A percentile compares a stretch with the other conserved stretches of the same genome.
Conservation (phyloP, 2,797 vertebrate genomes). For the Rhinichthys osculus region DNA sequence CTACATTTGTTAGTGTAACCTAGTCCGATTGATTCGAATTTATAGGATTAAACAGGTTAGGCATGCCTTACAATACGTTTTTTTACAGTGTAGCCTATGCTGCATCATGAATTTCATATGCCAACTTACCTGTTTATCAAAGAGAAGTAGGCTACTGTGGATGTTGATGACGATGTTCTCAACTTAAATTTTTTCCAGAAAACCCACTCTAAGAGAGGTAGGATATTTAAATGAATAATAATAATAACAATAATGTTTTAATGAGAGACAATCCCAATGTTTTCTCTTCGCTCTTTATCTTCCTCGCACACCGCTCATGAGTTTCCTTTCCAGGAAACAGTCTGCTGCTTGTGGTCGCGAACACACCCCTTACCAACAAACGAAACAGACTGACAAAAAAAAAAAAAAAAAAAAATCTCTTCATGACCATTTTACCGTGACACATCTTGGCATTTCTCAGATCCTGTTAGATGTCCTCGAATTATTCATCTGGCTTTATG, state of each 20-base stretch:
- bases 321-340: conserved; percentile 10
- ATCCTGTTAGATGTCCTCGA: background rate
- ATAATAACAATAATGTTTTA: background rate
- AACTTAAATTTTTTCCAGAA: background rate
- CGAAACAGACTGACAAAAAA: background rate
- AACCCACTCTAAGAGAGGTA: background rate
- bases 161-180: background rate
- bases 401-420: no score
- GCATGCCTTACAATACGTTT: no score
- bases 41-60: background rate
- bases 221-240: background rate
- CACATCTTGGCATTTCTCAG: background rate
- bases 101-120: background rate
- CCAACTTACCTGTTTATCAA: background rate
- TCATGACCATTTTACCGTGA: background rate
- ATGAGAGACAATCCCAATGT: background rate
- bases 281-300: conserved; percentile 8
- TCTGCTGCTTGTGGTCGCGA: background rate
- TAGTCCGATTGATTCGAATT: background rate
- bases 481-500: background rate
- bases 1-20: background rate
- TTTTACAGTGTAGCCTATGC: background rate
- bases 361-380: background rate
- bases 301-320: background rate
- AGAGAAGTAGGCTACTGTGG: background rate